phyloP scores from a whole-genome alignment of 2,888 invertebrate genomes.

The Penaeus monodon region DNA sequence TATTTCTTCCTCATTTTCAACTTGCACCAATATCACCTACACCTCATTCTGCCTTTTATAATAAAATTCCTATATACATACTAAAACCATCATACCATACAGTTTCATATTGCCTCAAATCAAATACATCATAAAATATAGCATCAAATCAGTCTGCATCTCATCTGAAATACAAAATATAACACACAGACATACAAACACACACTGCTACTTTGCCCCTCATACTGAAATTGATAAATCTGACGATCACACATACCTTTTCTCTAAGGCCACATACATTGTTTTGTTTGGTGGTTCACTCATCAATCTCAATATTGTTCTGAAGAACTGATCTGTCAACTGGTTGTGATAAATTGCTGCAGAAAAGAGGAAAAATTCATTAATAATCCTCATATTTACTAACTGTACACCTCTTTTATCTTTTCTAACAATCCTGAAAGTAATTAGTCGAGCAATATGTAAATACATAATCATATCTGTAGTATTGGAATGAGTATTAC shows the following conservation, averaged over 20 bases:
- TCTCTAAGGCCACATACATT: constrained; percentile 84
- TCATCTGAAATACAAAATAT: not conserved
- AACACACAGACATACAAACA: not conserved
- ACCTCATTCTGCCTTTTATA: no score
- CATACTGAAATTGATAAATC: not conserved
- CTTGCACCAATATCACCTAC: no score
- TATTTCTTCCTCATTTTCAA: no score
- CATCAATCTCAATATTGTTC: constrained; percentile 78
- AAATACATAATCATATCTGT: no score
- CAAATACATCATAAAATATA: no score
- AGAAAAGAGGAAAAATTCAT: constrained; percentile 65
- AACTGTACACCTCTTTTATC: constrained; percentile 65
- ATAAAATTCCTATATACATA: no score
- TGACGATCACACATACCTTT: constrained; percentile 71
- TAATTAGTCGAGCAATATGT: not conserved
- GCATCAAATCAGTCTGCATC: no score
- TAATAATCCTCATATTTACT: no score
- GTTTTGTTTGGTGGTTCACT: constrained; percentile 75
- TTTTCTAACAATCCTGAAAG: not conserved
- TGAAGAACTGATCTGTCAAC: constrained; percentile 83
- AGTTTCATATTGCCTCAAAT: no score
- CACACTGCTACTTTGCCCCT: not conserved
- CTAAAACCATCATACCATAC: no score
- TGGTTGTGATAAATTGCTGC: constrained; percentile 87
- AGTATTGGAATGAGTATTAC: no score